Evolutionary conservation across 2,797 vertebrate species (phyloP).

Genomic region (Poecilia picta): DNA sequence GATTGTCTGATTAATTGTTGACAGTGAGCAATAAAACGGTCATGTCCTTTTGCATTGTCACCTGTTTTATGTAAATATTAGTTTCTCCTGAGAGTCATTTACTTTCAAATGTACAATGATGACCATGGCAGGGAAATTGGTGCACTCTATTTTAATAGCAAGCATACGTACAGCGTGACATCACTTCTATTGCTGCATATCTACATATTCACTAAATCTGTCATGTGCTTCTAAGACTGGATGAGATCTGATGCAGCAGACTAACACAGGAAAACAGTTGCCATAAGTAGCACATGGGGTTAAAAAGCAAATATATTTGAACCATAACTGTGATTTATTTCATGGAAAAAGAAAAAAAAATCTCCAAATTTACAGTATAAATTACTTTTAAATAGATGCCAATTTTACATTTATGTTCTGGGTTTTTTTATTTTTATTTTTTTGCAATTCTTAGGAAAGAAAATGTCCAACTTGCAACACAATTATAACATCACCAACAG

Average conservation of each 20-base stretch:
- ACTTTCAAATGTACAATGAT: slow-evolving; percentile 35
- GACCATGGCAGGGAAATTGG: slow-evolving; percentile 37
- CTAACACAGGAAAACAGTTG: slow-evolving; percentile 32
- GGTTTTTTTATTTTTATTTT: too few relatives aligned
- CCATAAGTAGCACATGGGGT: slow-evolving; percentile 22
- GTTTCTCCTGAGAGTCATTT: slow-evolving; percentile 1
- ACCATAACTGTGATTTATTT: slow-evolving; percentile 30
- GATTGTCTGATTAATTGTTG: background rate
- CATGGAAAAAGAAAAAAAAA: background rate
- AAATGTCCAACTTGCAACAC: slow-evolving; percentile 23
- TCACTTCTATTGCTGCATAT: slow-evolving; percentile 43
- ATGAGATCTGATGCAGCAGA: slow-evolving; percentile 33
- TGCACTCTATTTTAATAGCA: slow-evolving; percentile 55
- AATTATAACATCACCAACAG: slow-evolving; percentile 58
- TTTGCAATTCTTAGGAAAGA: slow-evolving; percentile 23
- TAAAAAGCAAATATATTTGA: slow-evolving; percentile 24
- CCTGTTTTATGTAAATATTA: background rate
- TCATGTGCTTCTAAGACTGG: slow-evolving; percentile 27
- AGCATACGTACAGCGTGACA: slow-evolving; percentile 54
- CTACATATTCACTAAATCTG: slow-evolving; percentile 31
- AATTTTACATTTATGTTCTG: slow-evolving; percentile 21
- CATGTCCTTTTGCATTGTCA: background rate
- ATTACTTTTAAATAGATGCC: slow-evolving; percentile 16
- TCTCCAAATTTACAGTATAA: slow-evolving; percentile 25
- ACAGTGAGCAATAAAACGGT: background rate